phyloP scores from a whole-genome alignment of 2,113 vertebrate species.

The Blennius ocellaris region DNA sequence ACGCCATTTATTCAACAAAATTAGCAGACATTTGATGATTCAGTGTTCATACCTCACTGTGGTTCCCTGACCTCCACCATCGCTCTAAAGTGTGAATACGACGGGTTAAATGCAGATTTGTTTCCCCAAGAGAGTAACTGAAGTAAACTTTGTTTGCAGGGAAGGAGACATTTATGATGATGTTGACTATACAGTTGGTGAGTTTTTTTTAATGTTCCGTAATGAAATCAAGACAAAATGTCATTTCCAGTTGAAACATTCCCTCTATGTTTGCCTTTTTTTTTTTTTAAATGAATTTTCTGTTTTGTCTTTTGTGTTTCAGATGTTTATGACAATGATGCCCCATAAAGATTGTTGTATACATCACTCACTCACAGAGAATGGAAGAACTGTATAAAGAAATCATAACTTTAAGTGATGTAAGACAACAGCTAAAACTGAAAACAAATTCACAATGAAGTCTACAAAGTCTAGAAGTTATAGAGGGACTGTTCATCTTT shows the following conservation, averaged over 20 bases:
- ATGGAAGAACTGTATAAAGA: background rate
- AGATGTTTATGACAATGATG: conserved; percentile 84
- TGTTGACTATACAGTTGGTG: conserved; percentile 79
- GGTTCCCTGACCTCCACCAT: no score
- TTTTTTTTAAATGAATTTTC: background rate
- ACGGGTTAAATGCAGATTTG: no score
- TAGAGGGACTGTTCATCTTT: background rate
- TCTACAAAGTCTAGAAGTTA: background rate
- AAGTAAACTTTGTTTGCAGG: conserved; percentile 77
- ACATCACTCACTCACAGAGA: background rate
- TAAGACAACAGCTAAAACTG: conserved; percentile 2
- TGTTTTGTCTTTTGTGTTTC: conserved; percentile 34
- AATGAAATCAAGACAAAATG: background rate
- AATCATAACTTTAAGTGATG: background rate
- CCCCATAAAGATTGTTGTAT: conserved; percentile 25
- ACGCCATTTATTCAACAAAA: no score
- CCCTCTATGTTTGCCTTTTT: background rate
- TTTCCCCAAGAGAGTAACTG: no score
- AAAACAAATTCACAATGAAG: background rate
- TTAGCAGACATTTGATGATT: no score
- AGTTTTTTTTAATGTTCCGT: conserved; percentile 14
- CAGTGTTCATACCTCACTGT: no score
- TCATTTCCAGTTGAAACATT: background rate
- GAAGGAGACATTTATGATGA: conserved; percentile 89
- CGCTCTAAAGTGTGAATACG: no score